These are phyloP conservation scores for Syrmaticus mikado DNA, from an alignment of 2,113 vertebrate species.

Conservation along the genomic window DNA sequence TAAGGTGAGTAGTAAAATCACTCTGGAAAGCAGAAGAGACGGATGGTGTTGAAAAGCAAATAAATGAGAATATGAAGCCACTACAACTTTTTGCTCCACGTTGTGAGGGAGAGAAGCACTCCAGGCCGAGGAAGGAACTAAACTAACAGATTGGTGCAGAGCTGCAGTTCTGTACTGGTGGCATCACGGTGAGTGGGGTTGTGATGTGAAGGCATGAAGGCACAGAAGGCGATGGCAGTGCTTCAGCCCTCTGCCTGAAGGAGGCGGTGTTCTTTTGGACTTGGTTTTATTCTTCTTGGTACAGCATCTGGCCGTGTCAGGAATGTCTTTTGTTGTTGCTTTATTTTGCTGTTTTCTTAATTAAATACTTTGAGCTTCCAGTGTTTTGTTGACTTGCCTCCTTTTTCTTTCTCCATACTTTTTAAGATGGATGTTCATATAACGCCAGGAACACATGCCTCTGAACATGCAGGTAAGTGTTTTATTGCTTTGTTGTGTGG, in stretches of 20 bases:
- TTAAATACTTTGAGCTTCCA: background rate
- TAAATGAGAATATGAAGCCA: background rate
- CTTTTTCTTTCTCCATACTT: background rate
- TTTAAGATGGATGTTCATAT: constrained; percentile 94
- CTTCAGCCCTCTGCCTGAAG: background rate
- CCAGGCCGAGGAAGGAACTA: background rate
- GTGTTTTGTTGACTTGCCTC: fast-evolving
- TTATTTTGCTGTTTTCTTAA: background rate
- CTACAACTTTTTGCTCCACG: fast-evolving
- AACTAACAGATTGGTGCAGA: fast-evolving
- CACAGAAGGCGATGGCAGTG: background rate
- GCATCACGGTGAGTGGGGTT: fast-evolving
- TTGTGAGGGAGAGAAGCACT: background rate
- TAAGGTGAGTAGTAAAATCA: constrained; percentile 80
- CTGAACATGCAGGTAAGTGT: constrained; percentile 92
- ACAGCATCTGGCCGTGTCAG: background rate
- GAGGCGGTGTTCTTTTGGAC: background rate
- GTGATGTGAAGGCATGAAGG: background rate
- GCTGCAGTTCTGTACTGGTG: too few relatives aligned
- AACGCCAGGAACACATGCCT: constrained; percentile 91
- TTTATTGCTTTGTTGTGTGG: background rate
- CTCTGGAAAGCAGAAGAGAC: background rate
- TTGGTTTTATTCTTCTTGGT: background rate
- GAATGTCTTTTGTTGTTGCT: background rate
- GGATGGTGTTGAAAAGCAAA: background rate